Evolutionary conservation across 2,113 vertebrate genomes (phyloP), one percentile per base, ranked within the genome.

Genomic region (Balaeniceps rex): DNA sequence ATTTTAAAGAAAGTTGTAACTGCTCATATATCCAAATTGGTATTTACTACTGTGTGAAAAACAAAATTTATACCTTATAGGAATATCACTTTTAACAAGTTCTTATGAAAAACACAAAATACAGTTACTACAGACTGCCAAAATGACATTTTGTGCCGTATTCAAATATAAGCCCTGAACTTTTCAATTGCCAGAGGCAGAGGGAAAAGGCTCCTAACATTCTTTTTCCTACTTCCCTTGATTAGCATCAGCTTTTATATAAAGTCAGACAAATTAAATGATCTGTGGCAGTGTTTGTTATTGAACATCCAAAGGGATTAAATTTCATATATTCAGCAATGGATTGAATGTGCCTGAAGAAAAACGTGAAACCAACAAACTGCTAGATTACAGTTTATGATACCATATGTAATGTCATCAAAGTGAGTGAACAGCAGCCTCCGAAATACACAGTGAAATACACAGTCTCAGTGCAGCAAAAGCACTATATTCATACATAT

Each of bases 201-300:
- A 60, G 16, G 60, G 7, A 89, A 94, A 49, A 68, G 6, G 47
- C 8, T 84, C 34, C 51, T 87, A 65, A 26, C 28, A 19, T 34
- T 82, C 38, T 68, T 80, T 92, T 91, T 71, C 54, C 38, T 85
- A 44, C 51, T 70, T 85, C 28, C 26, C 19, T 72, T 90, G 47
- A 80, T 95, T 46, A 92, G 34, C 44, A 91, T 77, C 71, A 90
- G 64, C 15, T 84, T 92, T 93, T 71, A 29, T 57, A 58, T 46
- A 17, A 94, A 90, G 29, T 47, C 86, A 93, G 77, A 91, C 36
- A 96, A 93, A 94, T 91, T 89, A 94, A 97, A 97, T 93, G 16
- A 96, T 93, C 42, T 92, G 79, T 92, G 46, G 28, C 75, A 90
- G 49, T 81, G 34, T 92, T 91, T 93, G 44, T 69, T 95, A 94